Conservation (phyloP, 2,888 invertebrate genomes). For the Lissonota sp. region DNA sequence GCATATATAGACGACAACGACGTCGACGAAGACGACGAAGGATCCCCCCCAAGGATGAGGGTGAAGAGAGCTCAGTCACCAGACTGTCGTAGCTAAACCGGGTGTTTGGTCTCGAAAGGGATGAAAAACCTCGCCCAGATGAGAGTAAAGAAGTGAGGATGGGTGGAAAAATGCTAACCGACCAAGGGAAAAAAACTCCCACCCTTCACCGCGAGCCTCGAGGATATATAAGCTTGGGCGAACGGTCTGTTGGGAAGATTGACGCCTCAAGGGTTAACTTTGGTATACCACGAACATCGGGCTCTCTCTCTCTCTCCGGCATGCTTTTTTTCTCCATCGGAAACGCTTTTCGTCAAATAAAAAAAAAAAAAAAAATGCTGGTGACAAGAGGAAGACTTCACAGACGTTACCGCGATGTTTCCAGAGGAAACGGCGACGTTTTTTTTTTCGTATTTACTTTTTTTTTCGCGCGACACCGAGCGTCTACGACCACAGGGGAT, state of each 20-base stretch:
- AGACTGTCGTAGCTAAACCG: conserved; percentile 28
- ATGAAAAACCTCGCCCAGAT: conserved; percentile 38
- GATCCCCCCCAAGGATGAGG: conserved; percentile 16
- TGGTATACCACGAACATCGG: conserved; percentile 1
- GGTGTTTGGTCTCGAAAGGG: conserved; percentile 44
- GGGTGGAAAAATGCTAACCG: conserved; percentile 49
- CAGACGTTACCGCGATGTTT: no score
- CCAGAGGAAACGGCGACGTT: no score
- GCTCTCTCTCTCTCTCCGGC: neutral
- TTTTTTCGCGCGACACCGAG: no score
- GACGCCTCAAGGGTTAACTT: conserved; percentile 59
- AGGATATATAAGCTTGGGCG: conserved; percentile 27
- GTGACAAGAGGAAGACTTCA: no score
- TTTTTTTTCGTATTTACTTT: no score
- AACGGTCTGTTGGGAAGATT: conserved; percentile 40
- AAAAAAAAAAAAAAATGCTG: no score
- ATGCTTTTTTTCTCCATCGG: conserved; percentile 13
- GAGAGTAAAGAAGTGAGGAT: conserved; percentile 35
- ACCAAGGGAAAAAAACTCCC: conserved; percentile 32
- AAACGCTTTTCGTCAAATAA: neutral
- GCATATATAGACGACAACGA: conserved; percentile 52
- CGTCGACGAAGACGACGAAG: conserved; percentile 28
- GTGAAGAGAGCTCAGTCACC: conserved; percentile 28
- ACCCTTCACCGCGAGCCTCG: conserved; percentile 4
- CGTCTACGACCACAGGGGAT: no score